These are phyloP conservation scores for Actinernus sp. DNA, from an alignment of 92 coral and sea anemone genomes.

Conservation along the genomic window DNA sequence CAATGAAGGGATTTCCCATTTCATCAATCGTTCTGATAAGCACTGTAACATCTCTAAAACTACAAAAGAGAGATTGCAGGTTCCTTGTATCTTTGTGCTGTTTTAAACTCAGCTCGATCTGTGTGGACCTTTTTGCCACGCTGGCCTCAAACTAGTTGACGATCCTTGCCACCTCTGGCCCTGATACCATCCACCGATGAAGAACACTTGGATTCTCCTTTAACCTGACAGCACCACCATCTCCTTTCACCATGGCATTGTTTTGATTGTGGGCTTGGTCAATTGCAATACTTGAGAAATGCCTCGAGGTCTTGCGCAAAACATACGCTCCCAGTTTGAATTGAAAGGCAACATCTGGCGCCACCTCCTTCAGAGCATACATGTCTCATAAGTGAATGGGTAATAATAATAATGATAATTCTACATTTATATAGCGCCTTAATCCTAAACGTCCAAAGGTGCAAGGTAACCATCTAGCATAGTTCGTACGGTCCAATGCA, in stretches of 20 bases:
- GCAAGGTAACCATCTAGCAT: conserved; percentile 54
- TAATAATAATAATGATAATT: too few relatives aligned
- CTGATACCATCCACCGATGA: conserved; percentile 64
- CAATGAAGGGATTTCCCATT: too few relatives aligned
- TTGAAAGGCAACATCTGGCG: conserved; percentile 28
- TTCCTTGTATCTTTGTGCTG: too few relatives aligned
- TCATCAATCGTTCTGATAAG: too few relatives aligned
- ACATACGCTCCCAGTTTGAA: conserved; percentile 59
- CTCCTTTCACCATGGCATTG: not conserved
- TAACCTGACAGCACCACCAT: conserved; percentile 48
- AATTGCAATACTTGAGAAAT: conserved; percentile 61
- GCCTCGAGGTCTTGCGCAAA: conserved; percentile 58
- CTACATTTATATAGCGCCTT: too few relatives aligned
- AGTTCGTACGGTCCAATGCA: conserved; percentile 55
- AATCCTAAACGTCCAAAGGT: too few relatives aligned
- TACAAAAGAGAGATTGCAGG: too few relatives aligned
- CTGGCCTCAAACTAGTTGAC: conserved; percentile 46
- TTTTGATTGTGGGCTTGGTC: conserved; percentile 78
- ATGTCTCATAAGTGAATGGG: conserved; percentile 54
- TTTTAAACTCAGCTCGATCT: conserved; percentile 36
- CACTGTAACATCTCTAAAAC: too few relatives aligned
- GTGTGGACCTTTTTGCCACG: conserved; percentile 29
- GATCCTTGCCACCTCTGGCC: conserved; percentile 60
- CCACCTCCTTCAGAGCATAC: conserved; percentile 34
- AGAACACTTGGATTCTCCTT: conserved; percentile 58